Evolutionary conservation across 2,113 vertebrate genomes (phyloP).

Genomic region (Cephalopterus ornatus): DNA sequence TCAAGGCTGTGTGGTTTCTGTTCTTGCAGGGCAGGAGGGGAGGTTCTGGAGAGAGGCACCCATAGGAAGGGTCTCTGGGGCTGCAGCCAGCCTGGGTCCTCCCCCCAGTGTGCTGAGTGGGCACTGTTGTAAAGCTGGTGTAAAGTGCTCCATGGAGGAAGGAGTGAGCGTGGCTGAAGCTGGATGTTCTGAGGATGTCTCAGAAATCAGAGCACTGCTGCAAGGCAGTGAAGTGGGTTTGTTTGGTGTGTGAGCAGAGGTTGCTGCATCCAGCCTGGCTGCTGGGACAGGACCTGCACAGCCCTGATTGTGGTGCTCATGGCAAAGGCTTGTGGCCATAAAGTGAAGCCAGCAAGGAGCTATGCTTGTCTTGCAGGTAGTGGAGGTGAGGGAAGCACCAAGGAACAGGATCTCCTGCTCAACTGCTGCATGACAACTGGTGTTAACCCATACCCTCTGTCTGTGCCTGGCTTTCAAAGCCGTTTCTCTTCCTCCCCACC

Average conservation of each 20-base stretch:
- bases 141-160: no score
- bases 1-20: background rate
- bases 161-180: background rate
- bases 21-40: background rate
- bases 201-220: background rate
- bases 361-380: background rate
- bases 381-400: background rate
- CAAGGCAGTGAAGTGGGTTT: background rate
- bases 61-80: background rate
- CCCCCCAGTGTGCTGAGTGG: rapidly evolving
- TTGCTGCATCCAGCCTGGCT: background rate
- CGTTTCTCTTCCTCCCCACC: background rate
- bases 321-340: background rate
- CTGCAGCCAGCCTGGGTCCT: background rate
- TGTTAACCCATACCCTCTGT: rapidly evolving
- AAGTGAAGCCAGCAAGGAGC: background rate
- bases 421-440: background rate
- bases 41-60: background rate
- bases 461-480: background rate
- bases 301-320: background rate
- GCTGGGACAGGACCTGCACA: background rate
- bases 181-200: background rate
- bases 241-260: background rate
- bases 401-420: background rate
- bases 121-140: background rate